These are phyloP conservation scores for Carollia perspicillata DNA, from an alignment of 2,113 vertebrate species.

Conservation along the genomic window DNA sequence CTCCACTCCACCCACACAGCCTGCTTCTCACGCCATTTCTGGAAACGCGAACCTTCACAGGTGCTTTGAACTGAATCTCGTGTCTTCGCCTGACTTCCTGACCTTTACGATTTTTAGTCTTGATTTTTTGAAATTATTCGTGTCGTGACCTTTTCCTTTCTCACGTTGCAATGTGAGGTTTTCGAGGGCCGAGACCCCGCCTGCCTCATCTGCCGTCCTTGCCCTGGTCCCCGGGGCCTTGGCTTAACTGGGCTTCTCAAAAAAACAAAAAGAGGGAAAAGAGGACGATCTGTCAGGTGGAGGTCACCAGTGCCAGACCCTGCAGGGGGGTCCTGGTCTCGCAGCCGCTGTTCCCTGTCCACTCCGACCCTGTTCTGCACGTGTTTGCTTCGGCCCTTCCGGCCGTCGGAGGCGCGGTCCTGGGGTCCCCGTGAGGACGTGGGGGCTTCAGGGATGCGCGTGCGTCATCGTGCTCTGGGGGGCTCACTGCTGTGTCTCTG, in stretches of 20 bases:
- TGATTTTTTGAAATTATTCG: background rate
- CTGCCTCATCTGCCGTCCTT: rapidly evolving
- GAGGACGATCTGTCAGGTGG: too few species aligned
- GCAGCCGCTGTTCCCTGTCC: background rate
- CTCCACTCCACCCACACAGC: rapidly evolving
- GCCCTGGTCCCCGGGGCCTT: background rate
- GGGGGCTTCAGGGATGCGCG: background rate
- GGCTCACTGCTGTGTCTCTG: background rate
- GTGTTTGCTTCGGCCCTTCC: background rate
- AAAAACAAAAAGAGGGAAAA: background rate
- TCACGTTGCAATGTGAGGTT: background rate
- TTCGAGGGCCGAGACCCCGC: background rate
- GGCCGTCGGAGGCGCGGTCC: background rate
- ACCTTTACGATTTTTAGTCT: background rate
- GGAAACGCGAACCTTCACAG: background rate
- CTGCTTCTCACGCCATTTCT: background rate
- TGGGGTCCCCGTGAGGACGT: background rate
- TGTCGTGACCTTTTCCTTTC: background rate
- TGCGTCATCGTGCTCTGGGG: background rate
- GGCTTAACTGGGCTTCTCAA: background rate
- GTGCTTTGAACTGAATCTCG: background rate
- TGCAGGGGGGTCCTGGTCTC: rapidly evolving
- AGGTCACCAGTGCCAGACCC: too few species aligned
- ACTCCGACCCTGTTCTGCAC: background rate
- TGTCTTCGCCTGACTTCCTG: background rate